Base-by-base conservation (phyloP, 2,888 invertebrate genomes). In the Melinaea menophilus region DNA sequence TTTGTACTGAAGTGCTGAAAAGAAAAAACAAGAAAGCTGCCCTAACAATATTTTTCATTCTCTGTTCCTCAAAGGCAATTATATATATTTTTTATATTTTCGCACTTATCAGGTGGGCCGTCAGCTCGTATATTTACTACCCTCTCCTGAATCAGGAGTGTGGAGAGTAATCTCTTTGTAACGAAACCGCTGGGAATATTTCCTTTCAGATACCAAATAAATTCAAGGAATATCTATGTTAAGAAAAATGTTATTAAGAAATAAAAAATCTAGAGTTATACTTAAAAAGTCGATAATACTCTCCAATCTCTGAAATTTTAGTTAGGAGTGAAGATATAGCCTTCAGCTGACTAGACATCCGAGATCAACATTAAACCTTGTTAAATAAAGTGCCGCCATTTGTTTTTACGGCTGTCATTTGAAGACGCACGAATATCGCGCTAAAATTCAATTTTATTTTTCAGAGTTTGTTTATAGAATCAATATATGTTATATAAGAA, bases 341-440 rank as follows among this genome's bases (percentile, higher is more conserved):
- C 5, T n/a, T 51, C 5, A 31, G 51, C 31, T 57, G 57, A 46
- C 66, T 51, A 47, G 61, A 61, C 61, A 51, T 56, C 31, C 35
- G 46, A 59, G 59, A 56, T 41, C 37, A 59, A 54, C 54, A 54
- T 46, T 59, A 54, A 59, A 64, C 47, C 64, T 64, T 64, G 64
- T 66, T 64, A 66, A 57, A 66, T 62, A 66, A 66, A 62, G 57
- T 58, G 61, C 58, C 63, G 66, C 71, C 72, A 71, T 72, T 72
- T 72, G 66, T 71, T 72, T 71, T 72, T 72, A 72, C 70, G 69
- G 65, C 51, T 45, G 70, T 69, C 69, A 72, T 72, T 71, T 63
- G 63, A 67, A 65, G 69, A 68, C 64, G 69, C 66, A 31, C 51
- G 31, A 51, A 51, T 51, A 31, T 51, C 31, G 9, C 41, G 3